A percentile compares a stretch with the other conserved stretches of the same genome.
These are phyloP conservation scores for Lochmaea capreae DNA, from an alignment of 2,888 invertebrate species.

Conservation along the genomic window DNA sequence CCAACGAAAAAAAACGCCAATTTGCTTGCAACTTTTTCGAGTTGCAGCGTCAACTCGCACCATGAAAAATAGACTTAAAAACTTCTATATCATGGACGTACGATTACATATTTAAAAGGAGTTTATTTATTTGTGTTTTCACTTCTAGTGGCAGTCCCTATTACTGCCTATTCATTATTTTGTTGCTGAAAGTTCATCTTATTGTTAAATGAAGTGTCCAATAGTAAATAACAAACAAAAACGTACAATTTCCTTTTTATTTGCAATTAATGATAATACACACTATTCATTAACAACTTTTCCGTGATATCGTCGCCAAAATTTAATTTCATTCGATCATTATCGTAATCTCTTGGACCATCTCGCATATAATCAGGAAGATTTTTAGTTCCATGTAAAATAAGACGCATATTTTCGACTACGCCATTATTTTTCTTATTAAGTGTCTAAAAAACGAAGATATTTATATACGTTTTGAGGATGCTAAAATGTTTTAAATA, in stretches of 20 bases:
- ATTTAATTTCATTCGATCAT: conserved; percentile 64
- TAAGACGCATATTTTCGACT: conserved; percentile 71
- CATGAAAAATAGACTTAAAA: no score
- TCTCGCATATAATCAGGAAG: conserved; percentile 73
- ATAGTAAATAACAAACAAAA: neutral
- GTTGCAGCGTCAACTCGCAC: no score
- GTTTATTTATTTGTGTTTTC: no score
- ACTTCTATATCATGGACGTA: no score
- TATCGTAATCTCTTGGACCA: conserved; percentile 69
- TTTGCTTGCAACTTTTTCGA: no score
- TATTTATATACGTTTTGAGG: neutral
- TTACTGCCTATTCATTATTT: no score
- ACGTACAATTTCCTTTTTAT: neutral
- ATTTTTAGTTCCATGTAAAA: conserved; percentile 78
- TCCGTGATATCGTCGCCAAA: neutral
- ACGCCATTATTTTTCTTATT: conserved; percentile 69
- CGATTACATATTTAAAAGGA: no score
- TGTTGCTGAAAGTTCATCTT: no score
- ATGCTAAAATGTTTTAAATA: neutral
- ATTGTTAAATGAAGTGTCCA: no score
- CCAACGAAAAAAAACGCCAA: no score
- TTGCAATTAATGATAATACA: conserved; percentile 6
- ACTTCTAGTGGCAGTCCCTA: no score
- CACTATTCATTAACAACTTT: neutral
- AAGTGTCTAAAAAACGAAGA: conserved; percentile 59